A percentile compares a stretch with the other conserved stretches of the same genome.
Evolutionary conservation across 2,888 invertebrate genomes (phyloP).

Genomic region (Melanchra persicariae): DNA sequence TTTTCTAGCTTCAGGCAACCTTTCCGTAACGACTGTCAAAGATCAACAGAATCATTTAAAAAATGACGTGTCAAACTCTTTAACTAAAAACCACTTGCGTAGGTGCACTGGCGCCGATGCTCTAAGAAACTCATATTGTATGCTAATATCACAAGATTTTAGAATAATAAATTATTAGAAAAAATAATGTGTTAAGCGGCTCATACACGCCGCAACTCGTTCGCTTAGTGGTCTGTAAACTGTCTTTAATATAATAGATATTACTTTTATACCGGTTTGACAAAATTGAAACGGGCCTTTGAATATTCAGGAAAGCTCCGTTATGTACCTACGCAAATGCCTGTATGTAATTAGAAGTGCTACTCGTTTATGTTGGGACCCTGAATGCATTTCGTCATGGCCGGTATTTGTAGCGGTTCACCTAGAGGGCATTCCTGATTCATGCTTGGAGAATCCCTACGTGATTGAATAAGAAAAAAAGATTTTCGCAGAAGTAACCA

Average conservation of each 20-base stretch:
- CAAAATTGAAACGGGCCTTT: constrained; percentile 61
- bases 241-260: constrained; percentile 60
- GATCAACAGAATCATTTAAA: constrained; percentile 36
- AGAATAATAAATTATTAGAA: constrained; percentile 86
- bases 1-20: too few species aligned
- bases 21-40: background rate
- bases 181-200: constrained; percentile 81
- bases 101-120: constrained; percentile 81
- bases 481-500: background rate
- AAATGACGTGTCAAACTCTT: constrained; percentile 39
- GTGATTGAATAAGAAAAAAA: background rate
- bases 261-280: constrained; percentile 63
- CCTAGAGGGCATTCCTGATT: too few species aligned
- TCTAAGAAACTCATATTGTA: constrained; percentile 85
- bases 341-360: constrained; percentile 42
- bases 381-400: constrained; percentile 6
- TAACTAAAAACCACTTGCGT: constrained; percentile 67
- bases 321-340: constrained; percentile 60
- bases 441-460: background rate
- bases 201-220: constrained; percentile 80
- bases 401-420: background rate
- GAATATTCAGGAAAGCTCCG: constrained; percentile 65
- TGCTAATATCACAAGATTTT: constrained; percentile 83
- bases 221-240: constrained; percentile 69
- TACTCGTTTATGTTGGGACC: constrained; percentile 9